Conservation (phyloP, 2,888 invertebrate genomes). For the Caenorhabditis uteleia region DNA sequence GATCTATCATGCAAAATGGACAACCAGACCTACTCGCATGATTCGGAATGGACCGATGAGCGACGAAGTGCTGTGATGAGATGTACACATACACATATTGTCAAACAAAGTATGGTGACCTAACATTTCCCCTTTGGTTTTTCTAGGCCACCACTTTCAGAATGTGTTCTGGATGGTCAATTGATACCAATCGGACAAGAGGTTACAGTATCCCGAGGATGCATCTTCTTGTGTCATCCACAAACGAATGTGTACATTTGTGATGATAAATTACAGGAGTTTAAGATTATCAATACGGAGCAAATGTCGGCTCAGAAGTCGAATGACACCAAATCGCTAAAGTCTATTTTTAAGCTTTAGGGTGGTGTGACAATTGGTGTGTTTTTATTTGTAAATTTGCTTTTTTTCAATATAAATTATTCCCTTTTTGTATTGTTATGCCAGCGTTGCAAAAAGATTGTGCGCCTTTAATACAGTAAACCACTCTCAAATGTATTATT, state of each 20-base stretch:
- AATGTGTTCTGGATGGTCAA: conserved; percentile 38
- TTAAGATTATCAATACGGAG: too few relatives aligned
- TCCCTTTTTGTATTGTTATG: too few relatives aligned
- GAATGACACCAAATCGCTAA: too few relatives aligned
- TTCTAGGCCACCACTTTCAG: conserved; percentile 16
- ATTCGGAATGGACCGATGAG: conserved; percentile 32
- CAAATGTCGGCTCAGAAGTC: too few relatives aligned
- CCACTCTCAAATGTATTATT: too few relatives aligned
- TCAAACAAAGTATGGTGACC: conserved; percentile 35
- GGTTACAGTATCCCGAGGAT: conserved; percentile 39
- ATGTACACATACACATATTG: conserved; percentile 40
- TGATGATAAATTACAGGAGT: conserved; percentile 39
- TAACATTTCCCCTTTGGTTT: too few relatives aligned
- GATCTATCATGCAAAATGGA: conserved; percentile 42
- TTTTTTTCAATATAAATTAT: too few relatives aligned
- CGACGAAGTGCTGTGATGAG: conserved; percentile 33
- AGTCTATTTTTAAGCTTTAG: too few relatives aligned
- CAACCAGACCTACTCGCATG: conserved; percentile 35
- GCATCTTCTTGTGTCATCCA: conserved; percentile 51
- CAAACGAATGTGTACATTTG: conserved; percentile 51
- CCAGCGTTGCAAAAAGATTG: too few relatives aligned
- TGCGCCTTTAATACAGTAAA: too few relatives aligned
- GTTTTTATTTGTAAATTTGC: too few relatives aligned
- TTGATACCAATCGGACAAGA: conserved; percentile 43
- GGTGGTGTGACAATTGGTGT: too few relatives aligned